These are phyloP conservation scores for Acanthochromis polyacanthus DNA, from an alignment of 2,113 vertebrate genomes.

Conservation along the genomic window DNA sequence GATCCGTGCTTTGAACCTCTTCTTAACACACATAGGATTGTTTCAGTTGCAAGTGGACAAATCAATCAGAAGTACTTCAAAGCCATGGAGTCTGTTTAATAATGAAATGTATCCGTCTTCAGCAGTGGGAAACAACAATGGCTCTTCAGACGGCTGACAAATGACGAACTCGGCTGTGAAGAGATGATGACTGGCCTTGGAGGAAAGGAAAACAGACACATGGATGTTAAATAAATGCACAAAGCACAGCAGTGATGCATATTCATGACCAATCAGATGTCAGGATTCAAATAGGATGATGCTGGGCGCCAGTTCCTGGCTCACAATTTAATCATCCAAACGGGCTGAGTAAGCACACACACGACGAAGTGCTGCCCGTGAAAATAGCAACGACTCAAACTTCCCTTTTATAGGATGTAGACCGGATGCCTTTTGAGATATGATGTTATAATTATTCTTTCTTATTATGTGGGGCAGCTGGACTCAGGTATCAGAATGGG, in stretches of 20 bases:
- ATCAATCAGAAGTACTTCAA: conserved; percentile 36
- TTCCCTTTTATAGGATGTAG: neutral
- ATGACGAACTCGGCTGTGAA: conserved; percentile 4
- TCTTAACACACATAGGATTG: neutral
- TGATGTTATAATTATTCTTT: neutral
- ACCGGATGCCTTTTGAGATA: neutral
- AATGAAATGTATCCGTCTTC: conserved; percentile 12
- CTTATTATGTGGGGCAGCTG: neutral
- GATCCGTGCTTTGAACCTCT: conserved; percentile 5
- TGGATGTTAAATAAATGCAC: neutral
- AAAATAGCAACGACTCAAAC: neutral
- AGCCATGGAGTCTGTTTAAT: conserved; percentile 16
- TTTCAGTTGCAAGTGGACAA: conserved; percentile 16
- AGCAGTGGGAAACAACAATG: conserved; percentile 21
- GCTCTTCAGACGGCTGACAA: neutral
- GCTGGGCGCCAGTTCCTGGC: neutral
- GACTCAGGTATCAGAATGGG: no score
- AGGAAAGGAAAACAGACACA: conserved; percentile 16
- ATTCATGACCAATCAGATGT: conserved; percentile 18
- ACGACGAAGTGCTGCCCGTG: conserved; percentile 9
- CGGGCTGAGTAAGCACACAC: conserved; percentile 18
- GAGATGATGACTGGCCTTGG: neutral
- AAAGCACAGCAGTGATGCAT: conserved; percentile 6
- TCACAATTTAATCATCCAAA: conserved; percentile 27
- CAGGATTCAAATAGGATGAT: conserved; percentile 8